Percentiles rank a stretch among this genome's conserved stretches.
These are phyloP conservation scores for Brachyhypopomus occidentalis DNA, from an alignment of 2,113 vertebrate species.

Conservation along the genomic window DNA sequence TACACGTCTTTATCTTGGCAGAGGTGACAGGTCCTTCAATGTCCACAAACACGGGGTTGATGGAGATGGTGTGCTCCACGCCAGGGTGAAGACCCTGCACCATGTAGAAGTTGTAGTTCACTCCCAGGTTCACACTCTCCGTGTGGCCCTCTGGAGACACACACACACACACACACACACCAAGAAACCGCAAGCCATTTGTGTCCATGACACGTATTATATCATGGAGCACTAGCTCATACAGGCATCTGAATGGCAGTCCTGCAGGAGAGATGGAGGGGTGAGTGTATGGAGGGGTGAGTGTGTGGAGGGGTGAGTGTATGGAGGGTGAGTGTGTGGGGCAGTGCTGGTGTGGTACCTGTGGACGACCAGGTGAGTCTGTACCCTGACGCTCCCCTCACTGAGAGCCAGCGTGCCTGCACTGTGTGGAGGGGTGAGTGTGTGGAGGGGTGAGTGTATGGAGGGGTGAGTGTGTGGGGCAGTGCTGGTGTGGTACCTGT, in stretches of 20 bases:
- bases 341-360: too few relatives aligned
- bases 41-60: conserved; percentile 87
- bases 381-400: too few relatives aligned
- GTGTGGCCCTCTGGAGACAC: conserved; percentile 76
- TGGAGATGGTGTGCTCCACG: conserved; percentile 77
- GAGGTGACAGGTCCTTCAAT: conserved; percentile 78
- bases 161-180: too few relatives aligned
- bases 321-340: neutral
- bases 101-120: conserved; percentile 82
- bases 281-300: too few relatives aligned
- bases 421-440: too few relatives aligned
- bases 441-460: too few relatives aligned
- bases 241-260: too few relatives aligned
- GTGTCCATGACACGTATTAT: neutral
- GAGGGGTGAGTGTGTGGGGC: neutral
- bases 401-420: too few relatives aligned
- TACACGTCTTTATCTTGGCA: conserved; percentile 75
- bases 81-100: conserved; percentile 82
- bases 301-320: too few relatives aligned
- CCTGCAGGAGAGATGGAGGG: too few relatives aligned
- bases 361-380: too few relatives aligned
- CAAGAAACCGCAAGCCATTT: neutral
- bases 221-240: too few relatives aligned
- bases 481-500: conserved; percentile 67
- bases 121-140: conserved; percentile 82